Evolutionary conservation across 2,797 vertebrate species (phyloP).

Genomic region (Bryconaethiops microstoma): DNA sequence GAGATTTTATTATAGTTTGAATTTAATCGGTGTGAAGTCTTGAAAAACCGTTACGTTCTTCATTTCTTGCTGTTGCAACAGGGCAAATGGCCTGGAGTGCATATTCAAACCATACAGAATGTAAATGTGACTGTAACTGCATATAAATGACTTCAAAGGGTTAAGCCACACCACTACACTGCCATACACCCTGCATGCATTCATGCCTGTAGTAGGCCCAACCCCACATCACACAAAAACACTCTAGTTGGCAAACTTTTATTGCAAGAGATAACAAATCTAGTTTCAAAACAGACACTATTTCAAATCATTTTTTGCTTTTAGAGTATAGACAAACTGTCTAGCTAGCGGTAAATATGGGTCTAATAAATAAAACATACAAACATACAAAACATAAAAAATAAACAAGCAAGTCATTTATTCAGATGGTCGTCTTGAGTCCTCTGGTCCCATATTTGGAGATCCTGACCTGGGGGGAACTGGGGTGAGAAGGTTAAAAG

Average conservation of each 20-base stretch:
- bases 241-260: conserved; percentile 51
- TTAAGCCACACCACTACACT: conserved; percentile 3
- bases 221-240: conserved; percentile 27
- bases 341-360: conserved; percentile 19
- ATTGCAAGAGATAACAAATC: conserved; percentile 56
- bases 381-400: conserved; percentile 10
- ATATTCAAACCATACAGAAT: background rate
- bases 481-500: conserved; percentile 65
- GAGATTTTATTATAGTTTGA: no score
- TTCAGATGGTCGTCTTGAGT: conserved; percentile 66
- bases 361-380: conserved; percentile 46
- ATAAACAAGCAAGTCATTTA: conserved; percentile 59
- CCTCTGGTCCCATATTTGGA: conserved; percentile 67
- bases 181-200: conserved; percentile 37
- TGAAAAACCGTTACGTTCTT: no score
- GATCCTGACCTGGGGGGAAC: conserved; percentile 71
- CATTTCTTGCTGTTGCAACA: no score
- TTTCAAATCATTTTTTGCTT: background rate
- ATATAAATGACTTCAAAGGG: background rate
- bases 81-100: background rate
- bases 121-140: background rate
- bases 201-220: background rate
- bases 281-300: conserved; percentile 34
- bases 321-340: conserved; percentile 28
- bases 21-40: no score